A percentile compares a stretch with the other conserved stretches of the same genome.
Evolutionary conservation across 2,888 invertebrate genomes (phyloP).

Genomic region (Nezara viridula): DNA sequence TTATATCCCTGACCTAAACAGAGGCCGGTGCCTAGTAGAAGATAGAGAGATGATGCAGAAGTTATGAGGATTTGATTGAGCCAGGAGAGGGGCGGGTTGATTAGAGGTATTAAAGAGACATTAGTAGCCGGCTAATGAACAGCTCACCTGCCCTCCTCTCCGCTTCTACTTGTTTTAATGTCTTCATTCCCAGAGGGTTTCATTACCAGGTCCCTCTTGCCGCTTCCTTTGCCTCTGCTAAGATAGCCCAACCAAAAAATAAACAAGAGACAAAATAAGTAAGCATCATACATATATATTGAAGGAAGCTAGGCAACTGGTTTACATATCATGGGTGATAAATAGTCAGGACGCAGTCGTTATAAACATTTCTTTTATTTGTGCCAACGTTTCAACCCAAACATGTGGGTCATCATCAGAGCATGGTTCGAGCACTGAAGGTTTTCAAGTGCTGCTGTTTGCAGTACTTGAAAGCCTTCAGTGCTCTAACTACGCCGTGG

Average conservation of each 20-base stretch:
- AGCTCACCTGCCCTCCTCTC: neutral
- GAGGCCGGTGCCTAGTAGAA: neutral
- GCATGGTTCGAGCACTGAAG: too few relatives aligned
- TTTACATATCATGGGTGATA: too few relatives aligned
- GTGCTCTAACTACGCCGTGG: too few relatives aligned
- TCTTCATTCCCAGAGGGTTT: neutral
- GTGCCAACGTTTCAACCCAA: too few relatives aligned
- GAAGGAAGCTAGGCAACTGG: too few relatives aligned
- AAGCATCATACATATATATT: too few relatives aligned
- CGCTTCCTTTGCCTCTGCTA: neutral
- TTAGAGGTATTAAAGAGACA: slow-evolving; percentile 36
- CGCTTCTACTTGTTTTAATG: neutral
- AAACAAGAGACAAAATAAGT: too few relatives aligned
- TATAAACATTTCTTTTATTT: too few relatives aligned
- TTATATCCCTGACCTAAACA: neutral
- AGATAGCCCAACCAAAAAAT: neutral
- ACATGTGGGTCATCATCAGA: too few relatives aligned
- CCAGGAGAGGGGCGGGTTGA: neutral
- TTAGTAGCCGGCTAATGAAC: slow-evolving; percentile 26
- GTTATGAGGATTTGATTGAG: slow-evolving; percentile 38
- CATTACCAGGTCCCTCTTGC: neutral
- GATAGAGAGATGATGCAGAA: neutral
- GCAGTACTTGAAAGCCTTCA: too few relatives aligned
- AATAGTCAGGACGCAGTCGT: too few relatives aligned
- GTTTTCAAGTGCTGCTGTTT: too few relatives aligned